Base-by-base conservation (phyloP, 2,113 vertebrate species). In the Gallinago media region DNA sequence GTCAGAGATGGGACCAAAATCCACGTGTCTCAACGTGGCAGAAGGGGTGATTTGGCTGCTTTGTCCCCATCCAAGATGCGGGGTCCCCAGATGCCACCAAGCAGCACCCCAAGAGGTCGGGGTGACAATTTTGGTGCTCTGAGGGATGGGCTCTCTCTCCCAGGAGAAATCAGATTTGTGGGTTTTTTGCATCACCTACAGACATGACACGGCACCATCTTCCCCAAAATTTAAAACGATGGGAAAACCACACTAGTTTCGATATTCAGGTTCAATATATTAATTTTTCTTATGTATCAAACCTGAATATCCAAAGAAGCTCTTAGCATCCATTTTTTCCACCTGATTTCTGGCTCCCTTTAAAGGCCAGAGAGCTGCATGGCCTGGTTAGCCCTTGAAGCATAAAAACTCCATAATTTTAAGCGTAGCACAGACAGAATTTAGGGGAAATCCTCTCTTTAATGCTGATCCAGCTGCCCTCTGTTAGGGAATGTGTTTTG, bases 361-460 rank as follows among this genome's bases (percentile, higher is more conserved):
- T 23, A 50, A 54, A 71, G 40, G 34, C 26, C n/a, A n/a, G 25
- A 36, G 32, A 56, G 62, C 40, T 85, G 58, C 7, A 27, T 78
- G 2, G 9, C 61, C 50, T 58, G 34, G 8, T 55, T 25, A 65
- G 32, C 19, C 46, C 49, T 6, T 50, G 26, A 85, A 82, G 32
- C 63, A 71, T 19, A 88, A 91, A 83, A 94, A 12, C 10, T 50
- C 77, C 46, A 1, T 66, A 32, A 86, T 83, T 91, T 78, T 47
- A 27, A 36, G 77, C 22, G 23, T 4, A 77, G 61, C 34, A 88
- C 44, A 83, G 47, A 61, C n/a, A 81, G 32, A 21, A 29, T 0
- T 44, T 44, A 82, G 29, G 70, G 66, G 84, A 96, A 97, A 96
- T 78, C 94, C 94, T 96, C 58, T 38, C 36, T 90, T 89, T 88